These are phyloP conservation scores for Rhynchotus rufescens DNA, from an alignment of 2,797 vertebrate genomes.

Conservation along the genomic window DNA sequence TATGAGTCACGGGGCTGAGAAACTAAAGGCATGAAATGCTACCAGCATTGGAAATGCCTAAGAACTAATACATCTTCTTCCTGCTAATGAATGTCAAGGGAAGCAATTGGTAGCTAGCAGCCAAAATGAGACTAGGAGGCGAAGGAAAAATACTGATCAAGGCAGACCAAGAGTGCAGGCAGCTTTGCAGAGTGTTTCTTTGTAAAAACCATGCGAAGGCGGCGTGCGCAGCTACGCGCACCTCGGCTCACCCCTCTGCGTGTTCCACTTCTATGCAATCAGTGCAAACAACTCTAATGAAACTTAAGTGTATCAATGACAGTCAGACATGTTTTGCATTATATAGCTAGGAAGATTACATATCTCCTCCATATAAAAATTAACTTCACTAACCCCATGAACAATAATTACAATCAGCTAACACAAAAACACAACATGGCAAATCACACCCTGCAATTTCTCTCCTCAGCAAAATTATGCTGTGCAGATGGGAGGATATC, in stretches of 20 bases:
- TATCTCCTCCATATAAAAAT: conserved; percentile 49
- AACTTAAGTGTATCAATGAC: conserved; percentile 11
- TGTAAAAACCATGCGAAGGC: background rate
- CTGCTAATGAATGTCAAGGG: background rate
- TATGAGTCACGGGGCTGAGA: background rate
- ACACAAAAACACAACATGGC: conserved; percentile 13
- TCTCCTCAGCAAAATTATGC: conserved; percentile 14
- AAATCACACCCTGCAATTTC: conserved; percentile 42
- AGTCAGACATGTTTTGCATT: conserved; percentile 29
- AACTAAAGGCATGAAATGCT: background rate
- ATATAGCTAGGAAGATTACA: conserved; percentile 54
- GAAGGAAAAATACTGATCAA: background rate
- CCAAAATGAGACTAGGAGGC: background rate
- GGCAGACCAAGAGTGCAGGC: background rate
- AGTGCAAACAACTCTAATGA: conserved; percentile 18
- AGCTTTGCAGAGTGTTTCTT: background rate
- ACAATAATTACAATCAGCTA: conserved; percentile 55
- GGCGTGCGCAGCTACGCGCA: background rate
- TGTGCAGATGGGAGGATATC: background rate
- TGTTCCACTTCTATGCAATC: background rate
- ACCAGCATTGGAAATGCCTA: background rate
- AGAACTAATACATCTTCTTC: background rate
- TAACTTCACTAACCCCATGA: conserved; percentile 40
- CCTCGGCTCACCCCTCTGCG: background rate
- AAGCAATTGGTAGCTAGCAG: background rate